Conservation (phyloP, 2,888 invertebrate genomes). For the Pollenia angustigena region DNA sequence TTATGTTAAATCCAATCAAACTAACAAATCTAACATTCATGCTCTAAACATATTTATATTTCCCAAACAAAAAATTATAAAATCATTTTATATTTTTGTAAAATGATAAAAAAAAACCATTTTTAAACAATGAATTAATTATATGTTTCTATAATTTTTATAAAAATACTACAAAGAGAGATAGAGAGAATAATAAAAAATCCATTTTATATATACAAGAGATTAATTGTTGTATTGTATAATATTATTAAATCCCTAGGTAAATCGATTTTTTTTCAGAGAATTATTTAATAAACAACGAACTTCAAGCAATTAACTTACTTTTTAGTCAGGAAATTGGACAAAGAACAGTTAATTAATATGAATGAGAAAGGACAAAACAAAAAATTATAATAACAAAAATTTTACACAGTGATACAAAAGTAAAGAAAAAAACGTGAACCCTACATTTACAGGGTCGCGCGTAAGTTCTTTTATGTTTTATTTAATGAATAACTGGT, state of each 20-base stretch:
- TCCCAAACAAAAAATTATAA: background rate
- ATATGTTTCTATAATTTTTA: background rate
- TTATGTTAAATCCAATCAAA: too few relatives aligned
- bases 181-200: background rate
- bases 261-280: constrained; percentile 8
- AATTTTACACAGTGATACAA: too few relatives aligned
- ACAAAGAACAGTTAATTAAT: background rate
- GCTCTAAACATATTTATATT: background rate
- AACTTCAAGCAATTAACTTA: background rate
- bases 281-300: constrained; percentile 23
- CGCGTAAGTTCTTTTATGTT: too few relatives aligned
- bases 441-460: too few relatives aligned
- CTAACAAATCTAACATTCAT: too few relatives aligned
- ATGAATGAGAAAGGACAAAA: background rate
- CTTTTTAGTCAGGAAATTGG: constrained; percentile 3
- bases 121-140: background rate
- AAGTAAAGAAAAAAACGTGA: too few relatives aligned
- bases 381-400: too few relatives aligned
- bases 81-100: background rate
- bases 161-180: too few relatives aligned
- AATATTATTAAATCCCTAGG: constrained; percentile 23
- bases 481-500: too few relatives aligned
- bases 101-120: background rate
- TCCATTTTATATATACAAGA: background rate
- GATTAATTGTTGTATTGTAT: constrained; percentile 8